These are phyloP conservation scores for Anticlea derivata DNA, from an alignment of 2,888 invertebrate species.

Conservation along the genomic window DNA sequence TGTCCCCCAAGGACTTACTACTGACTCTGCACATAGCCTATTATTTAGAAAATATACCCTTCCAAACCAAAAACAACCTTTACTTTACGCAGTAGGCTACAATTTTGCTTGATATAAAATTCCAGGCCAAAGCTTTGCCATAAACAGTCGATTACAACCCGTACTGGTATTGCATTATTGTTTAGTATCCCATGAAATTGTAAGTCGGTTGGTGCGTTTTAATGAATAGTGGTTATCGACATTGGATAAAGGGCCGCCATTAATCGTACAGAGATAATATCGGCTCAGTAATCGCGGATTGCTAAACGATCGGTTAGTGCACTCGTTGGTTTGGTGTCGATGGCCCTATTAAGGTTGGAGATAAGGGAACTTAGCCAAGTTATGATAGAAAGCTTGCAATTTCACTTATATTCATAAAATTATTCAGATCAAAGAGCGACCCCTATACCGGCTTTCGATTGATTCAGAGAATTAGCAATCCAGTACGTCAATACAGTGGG, in stretches of 20 bases:
- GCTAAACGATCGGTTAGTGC: slow-evolving; percentile 73
- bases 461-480: background rate
- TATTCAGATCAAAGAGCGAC: slow-evolving; percentile 1
- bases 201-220: slow-evolving; percentile 46
- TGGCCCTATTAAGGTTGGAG: slow-evolving; percentile 47
- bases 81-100: slow-evolving; percentile 21
- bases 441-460: background rate
- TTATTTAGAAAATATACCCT: slow-evolving; percentile 45
- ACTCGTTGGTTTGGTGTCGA: slow-evolving; percentile 54
- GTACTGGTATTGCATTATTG: slow-evolving; percentile 15
- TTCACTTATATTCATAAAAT: slow-evolving; percentile 2
- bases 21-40: slow-evolving; percentile 64
- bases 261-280: slow-evolving; percentile 78
- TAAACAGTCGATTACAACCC: slow-evolving; percentile 31
- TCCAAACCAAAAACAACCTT: slow-evolving; percentile 39
- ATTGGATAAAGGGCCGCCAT: slow-evolving; percentile 77
- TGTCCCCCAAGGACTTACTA: slow-evolving; percentile 76
- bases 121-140: slow-evolving; percentile 30
- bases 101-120: slow-evolving; percentile 21
- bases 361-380: slow-evolving; percentile 31
- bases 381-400: slow-evolving; percentile 24
- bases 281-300: slow-evolving; percentile 76
- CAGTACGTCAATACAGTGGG: background rate
- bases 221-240: slow-evolving; percentile 53
- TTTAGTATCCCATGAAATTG: slow-evolving; percentile 34